phyloP scores from a whole-genome alignment of 1,140 invertebrate genomes.

The Sogatella furcifera region DNA sequence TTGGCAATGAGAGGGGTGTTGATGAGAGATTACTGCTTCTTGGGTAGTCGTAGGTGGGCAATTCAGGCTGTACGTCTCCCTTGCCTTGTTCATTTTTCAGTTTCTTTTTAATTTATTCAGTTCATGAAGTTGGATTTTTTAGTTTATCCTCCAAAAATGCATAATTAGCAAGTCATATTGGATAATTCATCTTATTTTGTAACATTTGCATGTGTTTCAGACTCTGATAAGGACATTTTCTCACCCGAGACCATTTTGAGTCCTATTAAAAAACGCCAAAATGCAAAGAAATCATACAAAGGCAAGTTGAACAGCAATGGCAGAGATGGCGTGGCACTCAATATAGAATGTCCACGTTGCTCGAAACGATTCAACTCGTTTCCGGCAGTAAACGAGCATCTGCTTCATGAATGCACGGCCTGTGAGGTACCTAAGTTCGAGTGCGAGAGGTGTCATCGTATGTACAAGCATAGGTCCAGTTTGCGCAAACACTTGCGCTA shows the following conservation, averaged over 20 bases:
- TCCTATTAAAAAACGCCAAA: background rate
- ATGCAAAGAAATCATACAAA: constrained; percentile 6
- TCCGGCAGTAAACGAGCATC: background rate
- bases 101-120: too few relatives aligned
- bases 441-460: constrained; percentile 12
- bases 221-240: background rate
- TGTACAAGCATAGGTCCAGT: constrained; percentile 33
- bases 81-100: too few relatives aligned
- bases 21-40: too few relatives aligned
- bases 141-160: too few relatives aligned
- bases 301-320: constrained; percentile 13
- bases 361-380: too few relatives aligned
- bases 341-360: background rate
- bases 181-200: too few relatives aligned
- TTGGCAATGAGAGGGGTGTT: too few relatives aligned
- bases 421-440: background rate
- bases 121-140: too few relatives aligned
- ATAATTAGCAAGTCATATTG: too few relatives aligned
- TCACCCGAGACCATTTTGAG: background rate
- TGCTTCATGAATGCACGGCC: background rate
- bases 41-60: too few relatives aligned
- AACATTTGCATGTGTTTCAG: constrained; percentile 13
- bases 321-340: constrained; percentile 10
- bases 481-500: constrained; percentile 35
- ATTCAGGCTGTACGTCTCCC: too few relatives aligned